Base-by-base conservation (phyloP, 2,797 vertebrate species). In the Galaxias olidus region DNA sequence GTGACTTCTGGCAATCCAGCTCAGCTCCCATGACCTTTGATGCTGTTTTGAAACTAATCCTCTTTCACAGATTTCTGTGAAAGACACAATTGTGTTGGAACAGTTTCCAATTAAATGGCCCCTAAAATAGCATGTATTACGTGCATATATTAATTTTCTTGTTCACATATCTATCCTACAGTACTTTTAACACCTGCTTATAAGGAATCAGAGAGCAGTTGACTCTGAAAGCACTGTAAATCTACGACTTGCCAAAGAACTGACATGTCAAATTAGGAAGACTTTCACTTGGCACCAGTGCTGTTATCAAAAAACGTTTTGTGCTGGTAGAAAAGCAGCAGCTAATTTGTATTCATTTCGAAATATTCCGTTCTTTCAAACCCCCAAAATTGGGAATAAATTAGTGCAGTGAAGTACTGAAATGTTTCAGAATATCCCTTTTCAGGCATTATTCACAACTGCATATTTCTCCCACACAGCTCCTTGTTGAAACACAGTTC, bases 401-500 rank as follows among this genome's bases (percentile, higher is more conserved):
- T 14, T 60, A 41, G 19, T 61, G 9, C 46, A n/a, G 8, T 46
- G 48, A 49, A 12, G 57, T 61, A 47, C 15, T 10, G 30, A 42
- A 64, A 17, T 52, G 50, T 64, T 72, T 44, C 11, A 40, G 17
- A 55, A 20, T 64, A 48, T 20, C 20, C 68, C 50, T 51, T 61
- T 72, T 60, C 40, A 73, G 53, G 76, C 59, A 67, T 72, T 73
- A 46, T 69, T 80, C 72, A 76, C 73, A 78, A 66, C 73, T 76
- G n/a, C 12, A 46, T 74, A 62, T 74, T 66, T 73, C 42, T 45
- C 58, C 78, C 71, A 17, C 76, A 69, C 76, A 78, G 67, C 68
- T 61, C 69, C 66, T 88, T 83, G 82, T 87, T 89, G 87, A 81
- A 89, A 84, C 80, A 82, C 76, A 81, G 81, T 84, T 84, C 76